Base-by-base conservation (phyloP, 2,797 vertebrate genomes). In the Ctenochaetus hawaiiensis region DNA sequence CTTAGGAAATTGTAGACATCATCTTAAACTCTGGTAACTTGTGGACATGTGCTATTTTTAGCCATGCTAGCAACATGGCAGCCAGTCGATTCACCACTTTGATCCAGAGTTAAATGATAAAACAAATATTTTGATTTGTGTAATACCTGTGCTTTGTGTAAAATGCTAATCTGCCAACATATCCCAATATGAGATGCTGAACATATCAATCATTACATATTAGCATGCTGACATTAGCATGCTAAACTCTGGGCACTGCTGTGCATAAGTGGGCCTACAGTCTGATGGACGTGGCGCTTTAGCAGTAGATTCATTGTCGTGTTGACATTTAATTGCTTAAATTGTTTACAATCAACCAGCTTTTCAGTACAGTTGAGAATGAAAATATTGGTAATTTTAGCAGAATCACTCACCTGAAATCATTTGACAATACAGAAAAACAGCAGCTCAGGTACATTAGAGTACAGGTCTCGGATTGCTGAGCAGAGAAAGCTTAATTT, bases 1-100 rank as follows among this genome's bases (percentile, higher is more conserved):
- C 43, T 49, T 45, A 45, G 26, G 18, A 14, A 20, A 62, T 54
- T 67, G 11, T 14, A 53, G 48, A 41, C 48, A 61, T 6, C 18
- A 44, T 47, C 7, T 18, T 16, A 22, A 39, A 37, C 34, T 20
- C 1, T 52, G 54, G 10, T 56, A 34, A 61, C 20, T 56, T 56
- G 26, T 30, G 12, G 45, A 44, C 18, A 8, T 52, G 54, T 48
- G 2, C 57, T 75, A 57, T 57, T 64, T 77, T 41, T 20, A 26
- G 41, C 52, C 5, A 18, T n/a, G 22, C 26, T 9, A 12, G 53
- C 44, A 67, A 52, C 16, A 20, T n/a, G 9, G 16, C 2, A 20
- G 2, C 30, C 30, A 34, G n/a, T 26, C 0, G 1, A 47, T 39
- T 8, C 7, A 23, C 5, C 3, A 4, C n/a, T 71, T 44, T 26